These are phyloP conservation scores for Aleiodes testaceus DNA, from an alignment of 2,888 invertebrate species.

Conservation along the genomic window DNA sequence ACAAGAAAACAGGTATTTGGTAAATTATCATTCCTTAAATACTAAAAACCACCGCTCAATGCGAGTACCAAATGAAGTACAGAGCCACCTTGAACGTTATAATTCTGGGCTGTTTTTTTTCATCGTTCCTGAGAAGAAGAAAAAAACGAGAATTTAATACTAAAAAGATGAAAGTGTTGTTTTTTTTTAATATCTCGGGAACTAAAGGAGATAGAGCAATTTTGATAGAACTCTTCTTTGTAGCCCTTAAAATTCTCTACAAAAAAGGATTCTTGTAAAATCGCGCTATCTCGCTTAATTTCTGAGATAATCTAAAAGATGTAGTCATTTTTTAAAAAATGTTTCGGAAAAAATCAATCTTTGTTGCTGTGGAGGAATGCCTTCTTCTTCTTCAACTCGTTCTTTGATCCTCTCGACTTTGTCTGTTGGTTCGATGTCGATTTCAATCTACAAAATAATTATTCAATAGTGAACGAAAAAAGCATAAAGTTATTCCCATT, in stretches of 20 bases:
- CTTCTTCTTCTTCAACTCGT: slow-evolving; percentile 99
- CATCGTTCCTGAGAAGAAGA: slow-evolving; percentile 91
- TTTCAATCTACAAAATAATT: slow-evolving; percentile 92
- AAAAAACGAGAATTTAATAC: not conserved
- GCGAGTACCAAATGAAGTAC: slow-evolving; percentile 99
- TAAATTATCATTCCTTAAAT: not conserved
- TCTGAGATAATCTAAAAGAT: too few species aligned
- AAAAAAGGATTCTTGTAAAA: too few species aligned
- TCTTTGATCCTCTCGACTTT: slow-evolving; percentile 99
- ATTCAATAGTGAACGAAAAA: too few species aligned
- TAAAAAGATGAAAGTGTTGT: too few species aligned
- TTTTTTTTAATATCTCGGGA: too few species aligned
- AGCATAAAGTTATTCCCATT: too few species aligned
- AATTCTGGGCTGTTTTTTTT: slow-evolving; percentile 99
- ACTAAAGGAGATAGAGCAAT: too few species aligned
- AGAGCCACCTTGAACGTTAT: slow-evolving; percentile 99
- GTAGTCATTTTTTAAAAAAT: too few species aligned
- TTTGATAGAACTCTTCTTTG: too few species aligned
- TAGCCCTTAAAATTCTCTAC: too few species aligned
- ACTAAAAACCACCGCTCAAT: slow-evolving; percentile 86
- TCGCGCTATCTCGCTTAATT: too few species aligned
- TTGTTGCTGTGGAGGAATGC: slow-evolving; percentile 99
- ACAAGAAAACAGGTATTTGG: too few species aligned
- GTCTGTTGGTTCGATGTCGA: slow-evolving; percentile 99
- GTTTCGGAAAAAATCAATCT: slow-evolving; percentile 98